These are phyloP conservation scores for Monochamus saltuarius DNA, from an alignment of 1,140 invertebrate genomes.

Conservation along the genomic window DNA sequence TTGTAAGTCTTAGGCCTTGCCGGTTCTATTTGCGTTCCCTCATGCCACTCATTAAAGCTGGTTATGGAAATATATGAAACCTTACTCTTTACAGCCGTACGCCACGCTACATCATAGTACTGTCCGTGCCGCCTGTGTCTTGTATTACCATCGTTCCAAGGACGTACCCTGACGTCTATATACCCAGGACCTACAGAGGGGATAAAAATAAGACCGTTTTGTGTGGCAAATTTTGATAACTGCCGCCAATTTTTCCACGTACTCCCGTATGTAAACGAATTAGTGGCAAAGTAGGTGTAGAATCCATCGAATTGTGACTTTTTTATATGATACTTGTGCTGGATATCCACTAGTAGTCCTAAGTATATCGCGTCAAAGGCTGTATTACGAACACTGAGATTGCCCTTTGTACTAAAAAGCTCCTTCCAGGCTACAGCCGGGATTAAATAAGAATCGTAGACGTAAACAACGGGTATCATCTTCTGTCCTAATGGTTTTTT, in stretches of 20 bases:
- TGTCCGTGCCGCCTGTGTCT: conserved; percentile 60
- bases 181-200: conserved; percentile 64
- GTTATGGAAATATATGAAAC: conserved; percentile 58
- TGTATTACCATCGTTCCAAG: conserved; percentile 58
- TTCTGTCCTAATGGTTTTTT: conserved; percentile 48
- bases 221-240: conserved; percentile 58
- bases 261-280: conserved; percentile 62
- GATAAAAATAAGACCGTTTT: conserved; percentile 60
- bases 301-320: conserved; percentile 64
- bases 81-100: conserved; percentile 56
- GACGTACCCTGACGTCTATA: conserved; percentile 59
- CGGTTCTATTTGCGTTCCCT: conserved; percentile 65
- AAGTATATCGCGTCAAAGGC: conserved; percentile 61
- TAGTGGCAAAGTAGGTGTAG: conserved; percentile 63
- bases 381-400: conserved; percentile 55
- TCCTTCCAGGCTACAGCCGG: conserved; percentile 55
- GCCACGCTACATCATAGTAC: conserved; percentile 61
- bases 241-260: conserved; percentile 66
- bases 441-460: conserved; percentile 61
- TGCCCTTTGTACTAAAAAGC: conserved; percentile 55
- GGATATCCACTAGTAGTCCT: conserved; percentile 55
- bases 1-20: conserved; percentile 54
- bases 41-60: conserved; percentile 65
- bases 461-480: conserved; percentile 58
- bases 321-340: conserved; percentile 55